Evolutionary conservation across 2,888 invertebrate genomes (phyloP), one percentile per base, ranked within the genome.

Genomic region (Piscicola geometra): DNA sequence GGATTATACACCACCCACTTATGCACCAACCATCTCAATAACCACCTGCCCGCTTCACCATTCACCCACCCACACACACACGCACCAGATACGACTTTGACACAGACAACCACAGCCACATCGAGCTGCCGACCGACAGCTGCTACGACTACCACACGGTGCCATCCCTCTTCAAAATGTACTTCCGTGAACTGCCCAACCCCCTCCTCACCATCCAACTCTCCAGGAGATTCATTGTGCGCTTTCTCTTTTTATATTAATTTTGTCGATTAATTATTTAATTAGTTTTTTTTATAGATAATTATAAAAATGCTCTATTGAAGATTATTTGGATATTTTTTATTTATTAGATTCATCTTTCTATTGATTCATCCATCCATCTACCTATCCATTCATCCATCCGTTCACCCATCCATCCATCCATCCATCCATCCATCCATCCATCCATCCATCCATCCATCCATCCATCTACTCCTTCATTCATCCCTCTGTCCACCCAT

Each of bases 201-300:
- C 98, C 98, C 0, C 88, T 99, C 36, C 94, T 98, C 87, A 98
- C 98, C 56, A 97, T 96, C 87, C 95, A 97, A 85, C 88, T 97
- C 79, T 98, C 97, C 87, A 93, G 94, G 83, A 91, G 92, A 82
- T 56, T 56, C 60, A 18, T 56, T 3, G 60, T 56, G 5, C 5
- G n/a, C 41, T 41, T 15, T 41, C 41, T 41, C 41, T 41, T 41
- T 41, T 41, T 9, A 41, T 9, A 41, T 9, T 9, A 41, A 41
- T 9, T 41, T 41, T 41, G 5, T 41, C 41, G 41, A 41, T n/a
- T n/a, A n/a, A 41, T 41, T 41, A 9, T 41, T 5, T 9, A 41
- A 15, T 9, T 41, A 41, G 41, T 41, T 41, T 41, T 41, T 41
- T 41, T 41, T 15, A n/a, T n/a, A n/a, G n/a, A n/a, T n/a, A n/a